phyloP scores from a whole-genome alignment of 2,113 vertebrate genomes.

The Trogon surrucura region DNA sequence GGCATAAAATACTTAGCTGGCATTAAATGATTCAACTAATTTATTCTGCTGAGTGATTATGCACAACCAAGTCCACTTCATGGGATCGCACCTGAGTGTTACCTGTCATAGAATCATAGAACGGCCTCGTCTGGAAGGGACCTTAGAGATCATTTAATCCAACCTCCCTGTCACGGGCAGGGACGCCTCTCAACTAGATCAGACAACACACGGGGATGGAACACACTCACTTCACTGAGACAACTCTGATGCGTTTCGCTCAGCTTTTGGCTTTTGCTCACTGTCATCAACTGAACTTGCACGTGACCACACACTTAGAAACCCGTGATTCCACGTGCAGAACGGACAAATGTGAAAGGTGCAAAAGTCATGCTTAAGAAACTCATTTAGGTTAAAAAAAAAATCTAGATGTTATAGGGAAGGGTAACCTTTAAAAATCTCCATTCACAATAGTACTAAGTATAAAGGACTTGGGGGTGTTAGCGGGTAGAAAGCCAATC shows the following conservation, averaged over 20 bases:
- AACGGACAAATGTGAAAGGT: not conserved
- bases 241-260: accelerated
- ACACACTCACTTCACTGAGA: not conserved
- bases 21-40: not conserved
- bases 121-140: too few species aligned
- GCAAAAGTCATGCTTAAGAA: not conserved
- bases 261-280: not conserved
- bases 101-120: not conserved
- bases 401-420: not conserved
- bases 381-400: not conserved
- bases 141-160: too few species aligned
- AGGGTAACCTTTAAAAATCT: not conserved
- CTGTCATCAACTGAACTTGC: not conserved
- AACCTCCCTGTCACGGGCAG: too few species aligned
- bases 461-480: not conserved
- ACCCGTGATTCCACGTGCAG: not conserved
- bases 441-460: not conserved
- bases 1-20: not conserved
- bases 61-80: not conserved
- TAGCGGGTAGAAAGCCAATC: too few species aligned
- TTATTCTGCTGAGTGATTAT: not conserved
- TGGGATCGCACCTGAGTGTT: not conserved
- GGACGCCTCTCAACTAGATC: too few species aligned
- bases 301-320: not conserved
- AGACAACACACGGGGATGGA: not conserved